Conservation (phyloP, 2,888 invertebrate genomes). For the Amphipoea oculea region DNA sequence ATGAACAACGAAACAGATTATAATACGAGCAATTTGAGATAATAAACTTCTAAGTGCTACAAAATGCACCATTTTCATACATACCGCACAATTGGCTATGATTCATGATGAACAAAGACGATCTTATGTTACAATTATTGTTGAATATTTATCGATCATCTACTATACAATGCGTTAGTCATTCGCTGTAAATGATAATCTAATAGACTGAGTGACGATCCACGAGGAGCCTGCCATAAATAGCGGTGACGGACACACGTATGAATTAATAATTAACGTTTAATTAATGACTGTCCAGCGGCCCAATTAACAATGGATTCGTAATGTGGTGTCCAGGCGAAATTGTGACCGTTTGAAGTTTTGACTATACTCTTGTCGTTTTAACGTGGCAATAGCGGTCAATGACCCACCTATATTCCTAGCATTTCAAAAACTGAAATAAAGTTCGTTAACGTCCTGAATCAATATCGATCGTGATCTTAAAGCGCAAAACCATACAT, state of each 20-base stretch:
- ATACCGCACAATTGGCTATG: constrained; percentile 57
- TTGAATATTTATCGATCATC: constrained; percentile 70
- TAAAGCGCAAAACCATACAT: not conserved
- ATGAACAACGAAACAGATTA: constrained; percentile 41
- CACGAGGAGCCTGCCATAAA: constrained; percentile 39
- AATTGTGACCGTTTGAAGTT: constrained; percentile 1
- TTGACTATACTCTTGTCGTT: not conserved
- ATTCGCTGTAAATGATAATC: constrained; percentile 64
- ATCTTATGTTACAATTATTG: constrained; percentile 71
- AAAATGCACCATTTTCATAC: constrained; percentile 48
- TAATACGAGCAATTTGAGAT: constrained; percentile 46
- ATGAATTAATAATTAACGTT: constrained; percentile 56
- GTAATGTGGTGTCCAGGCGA: constrained; percentile 3
- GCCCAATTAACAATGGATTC: constrained; percentile 42
- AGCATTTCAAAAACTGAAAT: not conserved
- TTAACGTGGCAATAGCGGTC: not conserved
- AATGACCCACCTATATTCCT: not conserved
- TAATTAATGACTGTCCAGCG: constrained; percentile 37
- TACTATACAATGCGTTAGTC: constrained; percentile 70
- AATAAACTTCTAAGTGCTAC: constrained; percentile 40
- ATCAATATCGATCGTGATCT: not conserved
- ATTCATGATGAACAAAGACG: constrained; percentile 72
- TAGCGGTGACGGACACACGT: constrained; percentile 48
- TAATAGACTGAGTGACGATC: constrained; percentile 58
- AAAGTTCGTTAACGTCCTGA: not conserved